Evolutionary conservation across 2,888 invertebrate species (phyloP).

Genomic region (Heteromurus nitidus): DNA sequence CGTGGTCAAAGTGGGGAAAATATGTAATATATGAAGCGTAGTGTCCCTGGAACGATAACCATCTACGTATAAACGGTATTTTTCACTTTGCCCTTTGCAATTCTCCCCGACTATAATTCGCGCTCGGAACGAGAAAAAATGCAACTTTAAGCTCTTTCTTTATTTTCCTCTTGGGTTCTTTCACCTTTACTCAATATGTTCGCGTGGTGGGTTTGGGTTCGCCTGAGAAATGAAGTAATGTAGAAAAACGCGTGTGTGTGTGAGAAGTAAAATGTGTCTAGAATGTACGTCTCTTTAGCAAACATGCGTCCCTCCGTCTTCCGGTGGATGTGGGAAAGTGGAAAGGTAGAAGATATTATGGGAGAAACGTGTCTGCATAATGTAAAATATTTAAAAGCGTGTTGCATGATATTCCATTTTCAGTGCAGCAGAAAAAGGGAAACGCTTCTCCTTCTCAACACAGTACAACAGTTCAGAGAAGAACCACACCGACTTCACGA

Average conservation of each 20-base stretch:
- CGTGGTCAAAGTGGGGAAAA: no score
- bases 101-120: not conserved
- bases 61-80: not conserved
- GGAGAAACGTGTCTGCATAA: constrained; percentile 47
- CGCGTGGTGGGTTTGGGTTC: not conserved
- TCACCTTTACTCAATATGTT: constrained; percentile 39
- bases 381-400: constrained; percentile 47
- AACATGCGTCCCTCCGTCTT: not conserved
- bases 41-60: not conserved
- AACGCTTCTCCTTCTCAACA: no score
- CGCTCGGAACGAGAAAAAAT: not conserved
- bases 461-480: no score
- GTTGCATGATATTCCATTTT: not conserved
- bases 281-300: not conserved
- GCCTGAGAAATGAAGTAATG: no score
- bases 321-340: constrained; percentile 1
- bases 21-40: no score
- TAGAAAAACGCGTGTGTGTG: not conserved
- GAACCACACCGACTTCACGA: no score
- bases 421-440: not conserved
- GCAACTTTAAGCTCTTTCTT: constrained; percentile 32
- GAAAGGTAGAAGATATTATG: no score
- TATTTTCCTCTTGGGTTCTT: constrained; percentile 51
- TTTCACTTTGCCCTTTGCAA: not conserved
- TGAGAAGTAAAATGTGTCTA: not conserved